Percentiles rank a stretch among this genome's conserved stretches.
phyloP scores from a whole-genome alignment of 2,113 vertebrate genomes.

The Solenodon paradoxus region DNA sequence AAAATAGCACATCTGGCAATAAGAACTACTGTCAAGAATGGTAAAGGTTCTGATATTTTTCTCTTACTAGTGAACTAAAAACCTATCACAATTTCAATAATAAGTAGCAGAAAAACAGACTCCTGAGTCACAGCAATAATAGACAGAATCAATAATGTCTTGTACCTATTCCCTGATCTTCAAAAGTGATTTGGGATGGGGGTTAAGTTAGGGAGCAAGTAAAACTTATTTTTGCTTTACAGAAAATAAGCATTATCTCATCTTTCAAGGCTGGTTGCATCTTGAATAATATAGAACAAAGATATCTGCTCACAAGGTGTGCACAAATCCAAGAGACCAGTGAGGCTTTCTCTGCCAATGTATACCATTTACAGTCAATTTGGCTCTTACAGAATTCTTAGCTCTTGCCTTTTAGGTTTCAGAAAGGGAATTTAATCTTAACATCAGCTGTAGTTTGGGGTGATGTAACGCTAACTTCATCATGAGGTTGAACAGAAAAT shows the following conservation, averaged over 20 bases:
- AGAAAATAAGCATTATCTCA: background rate
- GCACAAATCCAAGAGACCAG: background rate
- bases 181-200: too few relatives aligned
- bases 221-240: constrained; percentile 1
- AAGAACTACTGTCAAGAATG: background rate
- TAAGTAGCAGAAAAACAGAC: background rate
- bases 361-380: constrained; percentile 4
- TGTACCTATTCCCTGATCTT: background rate
- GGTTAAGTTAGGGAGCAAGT: background rate
- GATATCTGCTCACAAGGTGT: background rate
- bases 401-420: constrained; percentile 3
- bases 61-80: background rate
- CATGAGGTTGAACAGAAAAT: background rate
- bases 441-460: background rate
- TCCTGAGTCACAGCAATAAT: background rate
- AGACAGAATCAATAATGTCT: background rate
- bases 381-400: background rate
- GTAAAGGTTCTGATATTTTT: background rate
- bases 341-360: background rate
- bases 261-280: background rate
- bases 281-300: background rate
- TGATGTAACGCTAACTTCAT: constrained; percentile 35
- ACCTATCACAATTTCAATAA: background rate
- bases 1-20: background rate
- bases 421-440: constrained; percentile 5